Evolutionary conservation across 2,797 vertebrate genomes (phyloP), one percentile per base, ranked within the genome.

Genomic region (Gymnoscopelus microlampas): DNA sequence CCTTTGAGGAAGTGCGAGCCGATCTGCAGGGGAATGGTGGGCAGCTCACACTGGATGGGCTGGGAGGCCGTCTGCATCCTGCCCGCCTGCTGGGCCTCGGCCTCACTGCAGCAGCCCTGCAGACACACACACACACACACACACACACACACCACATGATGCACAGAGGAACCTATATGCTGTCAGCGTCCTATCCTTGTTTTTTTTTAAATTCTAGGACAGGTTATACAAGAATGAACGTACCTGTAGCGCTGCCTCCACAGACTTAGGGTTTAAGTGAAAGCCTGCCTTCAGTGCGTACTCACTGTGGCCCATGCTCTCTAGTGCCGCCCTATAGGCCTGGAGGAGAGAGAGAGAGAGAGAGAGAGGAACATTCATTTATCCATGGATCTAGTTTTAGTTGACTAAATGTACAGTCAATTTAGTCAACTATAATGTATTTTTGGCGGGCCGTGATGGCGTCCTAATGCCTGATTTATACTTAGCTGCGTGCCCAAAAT

Each of bases 201-300:
- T 39, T 2, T 39, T 39, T 29, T 29, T 29, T 29, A 1, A 1
- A 29, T 29, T 29, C 26, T 29, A 29, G 26, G 26, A 29, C 26
- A 29, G 26, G 2, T 29, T 29, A 29, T 44, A 8, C 7, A 9
- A 66, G 29, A 39, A 0, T 63, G 1, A 77, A 72, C 88, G 14
- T 81, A 98, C 98, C 96, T 98, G 97, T 83, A 99, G 92, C 83
- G 95, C 95, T 65, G 93, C 93, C 94, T 99, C 98, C 77, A 97
- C 96, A 70, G 95, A 94, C 93, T 98, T 99, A 72, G 98, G 97
- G 82, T 96, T 98, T 77, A 98, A 90, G 87, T 99, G 96, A 93
- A 99, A 99, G 80, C 97, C 98, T 23, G 96, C 97, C 91, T 97
- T 99, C 92, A 99, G 95, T 63, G 96, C 95, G 24, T 99, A 99